Base-by-base conservation (phyloP, 2,113 vertebrate species). In the Trematomus loennbergii region DNA sequence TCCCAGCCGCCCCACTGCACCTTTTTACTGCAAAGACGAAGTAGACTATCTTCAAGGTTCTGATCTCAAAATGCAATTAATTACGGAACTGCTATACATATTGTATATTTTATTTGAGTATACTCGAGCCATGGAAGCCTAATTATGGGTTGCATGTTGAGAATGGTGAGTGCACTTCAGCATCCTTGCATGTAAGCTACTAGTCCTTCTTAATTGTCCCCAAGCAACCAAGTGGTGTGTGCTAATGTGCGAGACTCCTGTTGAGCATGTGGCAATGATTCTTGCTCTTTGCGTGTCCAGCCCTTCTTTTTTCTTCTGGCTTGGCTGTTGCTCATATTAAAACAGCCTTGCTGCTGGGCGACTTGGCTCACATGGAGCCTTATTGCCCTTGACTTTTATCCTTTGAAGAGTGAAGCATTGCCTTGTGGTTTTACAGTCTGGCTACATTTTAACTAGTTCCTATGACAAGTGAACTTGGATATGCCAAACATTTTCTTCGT, bases 401-500 rank as follows among this genome's bases (percentile, higher is more conserved):
- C 59, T 80, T 72, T 88, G 54, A 84, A 58, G 43, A 81, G 22
- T 62, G 16, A 61, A 25, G 50, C 46, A 5, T 43, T 54, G 75
- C 85, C 43, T 82, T 83, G 76, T 48, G 82, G 84, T 85, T 40
- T 88, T 73, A 75, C 17, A 67, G 75, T 79, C 80, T 86, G 53
- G 81, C 48, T 76, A 29, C 48, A 73, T 58, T 84, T 85, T 65
- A 84, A 62, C 87, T 66, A 58, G 48, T 77, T 82, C 70, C 78
- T 64, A 33, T 90, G 91, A 92, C 77, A 68, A 78, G 77, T 67
- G 63, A 61, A 20, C 61, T 68, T 71, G 59, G 84, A 67, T 59
- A 88, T 72, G 72, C 81, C 76, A 89, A 82, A 87, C 81, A 79
- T 82, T 60, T 83, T 83, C 72, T 87, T 75, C 71, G 83, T 92